Evolutionary conservation across 2,797 vertebrate species (phyloP).

Genomic region (Squalus acanthias): DNA sequence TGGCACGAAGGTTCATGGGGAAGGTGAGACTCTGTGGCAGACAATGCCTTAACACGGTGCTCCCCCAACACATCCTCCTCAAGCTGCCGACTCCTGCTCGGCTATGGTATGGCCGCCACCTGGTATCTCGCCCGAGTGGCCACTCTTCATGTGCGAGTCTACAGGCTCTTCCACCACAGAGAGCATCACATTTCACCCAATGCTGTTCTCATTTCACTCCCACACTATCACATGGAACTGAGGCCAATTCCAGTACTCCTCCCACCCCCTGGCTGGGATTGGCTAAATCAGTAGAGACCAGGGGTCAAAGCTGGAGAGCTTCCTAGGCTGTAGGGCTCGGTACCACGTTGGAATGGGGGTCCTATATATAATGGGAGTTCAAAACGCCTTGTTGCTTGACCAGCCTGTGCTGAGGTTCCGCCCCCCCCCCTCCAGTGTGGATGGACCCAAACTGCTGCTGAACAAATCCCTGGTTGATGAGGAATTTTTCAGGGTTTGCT

Average conservation of each 20-base stretch:
- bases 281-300: not conserved
- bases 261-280: not conserved
- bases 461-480: not conserved
- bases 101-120: not conserved
- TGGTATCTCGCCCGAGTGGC: not conserved
- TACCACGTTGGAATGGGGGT: not conserved
- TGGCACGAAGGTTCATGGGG: not conserved
- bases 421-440: no score
- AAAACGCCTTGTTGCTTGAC: not conserved
- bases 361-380: not conserved
- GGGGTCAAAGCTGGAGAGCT: not conserved
- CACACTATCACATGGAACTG: not conserved
- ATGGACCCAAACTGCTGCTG: not conserved
- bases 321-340: not conserved
- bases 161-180: not conserved
- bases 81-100: not conserved
- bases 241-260: not conserved
- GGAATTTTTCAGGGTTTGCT: not conserved
- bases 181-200: not conserved
- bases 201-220: not conserved
- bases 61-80: not conserved
- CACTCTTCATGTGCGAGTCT: not conserved
- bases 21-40: not conserved
- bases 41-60: not conserved
- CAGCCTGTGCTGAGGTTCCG: not conserved